Evolutionary conservation across 2,888 invertebrate species (phyloP).

Genomic region (Odontomyia ornata): DNA sequence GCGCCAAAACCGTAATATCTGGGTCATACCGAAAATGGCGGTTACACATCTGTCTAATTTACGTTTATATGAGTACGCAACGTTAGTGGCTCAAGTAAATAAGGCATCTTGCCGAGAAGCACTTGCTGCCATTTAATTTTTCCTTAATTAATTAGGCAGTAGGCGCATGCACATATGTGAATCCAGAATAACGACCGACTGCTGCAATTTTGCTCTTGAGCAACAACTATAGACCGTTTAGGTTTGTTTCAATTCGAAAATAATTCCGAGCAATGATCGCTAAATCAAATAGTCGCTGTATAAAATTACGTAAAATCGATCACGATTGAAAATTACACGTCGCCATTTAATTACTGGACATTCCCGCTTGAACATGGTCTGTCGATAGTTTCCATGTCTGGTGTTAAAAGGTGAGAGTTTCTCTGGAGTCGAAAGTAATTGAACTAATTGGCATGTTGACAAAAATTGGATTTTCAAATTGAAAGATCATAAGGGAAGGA

Average conservation of each 20-base stretch:
- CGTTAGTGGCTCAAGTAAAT: background rate
- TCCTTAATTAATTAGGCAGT: background rate
- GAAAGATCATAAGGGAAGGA: too few species aligned
- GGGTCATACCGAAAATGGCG: background rate
- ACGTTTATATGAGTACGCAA: background rate
- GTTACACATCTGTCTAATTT: too few species aligned
- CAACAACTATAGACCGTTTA: background rate
- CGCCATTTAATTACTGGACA: slow-evolving; percentile 16
- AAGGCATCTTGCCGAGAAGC: background rate
- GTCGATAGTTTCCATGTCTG: background rate
- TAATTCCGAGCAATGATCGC: background rate
- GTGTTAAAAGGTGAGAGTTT: background rate
- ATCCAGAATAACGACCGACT: background rate
- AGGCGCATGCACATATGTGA: background rate
- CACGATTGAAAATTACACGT: slow-evolving; percentile 15
- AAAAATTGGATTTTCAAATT: too few species aligned
- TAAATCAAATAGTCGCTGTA: background rate
- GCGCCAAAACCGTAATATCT: slow-evolving; percentile 53
- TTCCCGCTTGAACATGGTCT: background rate
- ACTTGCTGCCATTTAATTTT: background rate
- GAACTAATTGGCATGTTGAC: slow-evolving; percentile 2
- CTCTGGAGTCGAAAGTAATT: background rate
- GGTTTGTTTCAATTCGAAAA: background rate
- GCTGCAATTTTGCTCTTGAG: background rate
- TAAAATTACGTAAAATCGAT: slow-evolving; percentile 25